These are phyloP conservation scores for Colostygia pectinataria DNA, from an alignment of 2,888 invertebrate genomes.

Conservation along the genomic window DNA sequence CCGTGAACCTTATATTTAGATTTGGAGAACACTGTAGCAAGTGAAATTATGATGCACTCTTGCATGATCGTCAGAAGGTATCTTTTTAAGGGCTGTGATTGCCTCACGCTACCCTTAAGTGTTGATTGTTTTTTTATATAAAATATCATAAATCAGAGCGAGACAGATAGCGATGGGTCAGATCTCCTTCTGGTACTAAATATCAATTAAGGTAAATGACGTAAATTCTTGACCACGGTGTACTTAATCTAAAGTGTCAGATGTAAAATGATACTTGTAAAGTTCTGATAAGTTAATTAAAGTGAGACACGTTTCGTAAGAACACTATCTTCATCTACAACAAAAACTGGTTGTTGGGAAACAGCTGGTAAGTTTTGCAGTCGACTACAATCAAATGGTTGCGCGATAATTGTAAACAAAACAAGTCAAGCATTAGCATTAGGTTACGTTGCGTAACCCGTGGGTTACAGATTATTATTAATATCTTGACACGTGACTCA, in stretches of 20 bases:
- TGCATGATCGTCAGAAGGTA: too few species aligned
- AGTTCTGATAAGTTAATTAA: constrained; percentile 40
- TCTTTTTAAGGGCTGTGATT: too few species aligned
- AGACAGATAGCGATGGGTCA: too few species aligned
- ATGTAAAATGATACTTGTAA: constrained; percentile 33
- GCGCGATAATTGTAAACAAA: constrained; percentile 65
- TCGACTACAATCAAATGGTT: constrained; percentile 63
- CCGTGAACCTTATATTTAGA: too few species aligned
- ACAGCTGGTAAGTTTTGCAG: constrained; percentile 58
- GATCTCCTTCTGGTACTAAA: too few species aligned
- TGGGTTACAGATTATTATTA: constrained; percentile 1
- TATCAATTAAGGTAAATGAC: too few species aligned
- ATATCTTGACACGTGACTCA: not conserved
- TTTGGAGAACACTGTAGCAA: too few species aligned
- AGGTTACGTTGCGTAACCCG: constrained; percentile 20
- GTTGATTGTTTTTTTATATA: too few species aligned
- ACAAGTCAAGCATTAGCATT: constrained; percentile 61
- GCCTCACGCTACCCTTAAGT: too few species aligned
- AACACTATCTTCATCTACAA: constrained; percentile 64
- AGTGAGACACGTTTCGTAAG: constrained; percentile 54
- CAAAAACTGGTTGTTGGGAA: constrained; percentile 73
- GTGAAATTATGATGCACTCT: too few species aligned
- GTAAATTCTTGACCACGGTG: constrained; percentile 2
- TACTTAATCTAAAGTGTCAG: constrained; percentile 30
- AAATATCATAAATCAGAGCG: too few species aligned